Conservation (phyloP, 2,113 vertebrate genomes). For the Muscicapa adusta region DNA sequence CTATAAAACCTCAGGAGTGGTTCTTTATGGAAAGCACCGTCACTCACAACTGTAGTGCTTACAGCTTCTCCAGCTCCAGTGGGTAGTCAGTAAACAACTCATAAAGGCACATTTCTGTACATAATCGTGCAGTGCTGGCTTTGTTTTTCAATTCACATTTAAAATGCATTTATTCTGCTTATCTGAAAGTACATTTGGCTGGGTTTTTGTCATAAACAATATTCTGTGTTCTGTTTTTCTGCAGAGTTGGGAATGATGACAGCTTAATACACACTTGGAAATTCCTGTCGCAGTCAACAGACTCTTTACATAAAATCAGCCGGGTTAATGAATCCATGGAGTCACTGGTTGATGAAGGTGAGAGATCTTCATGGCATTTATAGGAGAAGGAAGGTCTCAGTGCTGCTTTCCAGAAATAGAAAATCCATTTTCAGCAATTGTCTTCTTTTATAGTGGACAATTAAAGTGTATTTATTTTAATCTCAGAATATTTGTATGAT, state of each 20-base stretch:
- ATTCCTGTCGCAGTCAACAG: slow-evolving; percentile 92
- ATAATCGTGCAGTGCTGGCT: accelerated
- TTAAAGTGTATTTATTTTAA: not conserved
- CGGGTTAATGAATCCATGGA: slow-evolving; percentile 92
- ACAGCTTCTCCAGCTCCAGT: not conserved
- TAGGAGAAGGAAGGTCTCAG: not conserved
- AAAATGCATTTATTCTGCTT: not conserved
- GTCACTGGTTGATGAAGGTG: slow-evolving; percentile 93
- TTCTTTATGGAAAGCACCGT: not conserved
- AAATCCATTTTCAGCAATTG: not conserved
- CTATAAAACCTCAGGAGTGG: not conserved
- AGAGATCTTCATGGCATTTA: not conserved
- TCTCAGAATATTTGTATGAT: not conserved
- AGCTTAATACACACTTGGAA: slow-evolving; percentile 83
- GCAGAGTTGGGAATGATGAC: slow-evolving; percentile 89
- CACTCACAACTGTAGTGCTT: not conserved
- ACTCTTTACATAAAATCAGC: slow-evolving; percentile 91
- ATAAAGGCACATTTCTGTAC: not conserved
- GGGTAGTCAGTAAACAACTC: not conserved
- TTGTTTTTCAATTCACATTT: not conserved
- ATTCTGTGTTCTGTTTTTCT: not conserved
- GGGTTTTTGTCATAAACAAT: not conserved
- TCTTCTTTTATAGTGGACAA: not conserved
- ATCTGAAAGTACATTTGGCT: not conserved
- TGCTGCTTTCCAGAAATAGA: not conserved